These are phyloP conservation scores for Ictalurus punctatus DNA, from an alignment of 2,113 vertebrate genomes.

Conservation along the genomic window DNA sequence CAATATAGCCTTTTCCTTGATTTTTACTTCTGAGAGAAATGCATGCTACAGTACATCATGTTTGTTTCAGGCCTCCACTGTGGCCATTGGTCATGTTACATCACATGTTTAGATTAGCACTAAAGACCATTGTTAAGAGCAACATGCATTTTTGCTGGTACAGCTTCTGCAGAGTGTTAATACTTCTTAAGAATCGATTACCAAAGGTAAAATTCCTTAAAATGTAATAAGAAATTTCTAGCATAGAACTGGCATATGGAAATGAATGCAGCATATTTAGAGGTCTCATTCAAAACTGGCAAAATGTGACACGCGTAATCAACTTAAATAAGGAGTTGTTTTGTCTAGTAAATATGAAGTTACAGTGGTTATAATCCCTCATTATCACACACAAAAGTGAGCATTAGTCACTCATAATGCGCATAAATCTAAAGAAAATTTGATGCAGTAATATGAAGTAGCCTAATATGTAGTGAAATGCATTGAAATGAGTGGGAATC, in stretches of 20 bases:
- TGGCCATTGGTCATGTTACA: conserved; percentile 40
- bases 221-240: neutral
- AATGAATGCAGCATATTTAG: conserved; percentile 28
- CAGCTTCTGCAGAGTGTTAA: conserved; percentile 33
- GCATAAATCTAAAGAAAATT: neutral
- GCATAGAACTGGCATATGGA: conserved; percentile 14
- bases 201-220: neutral
- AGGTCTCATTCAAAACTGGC: conserved; percentile 27
- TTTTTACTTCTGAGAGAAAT: conserved; percentile 37
- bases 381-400: conserved; percentile 12
- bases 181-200: neutral
- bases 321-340: conserved; percentile 34
- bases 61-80: conserved; percentile 49
- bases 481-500: neutral
- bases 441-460: neutral
- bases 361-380: conserved; percentile 17
- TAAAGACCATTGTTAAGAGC: conserved; percentile 29
- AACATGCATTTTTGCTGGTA: neutral
- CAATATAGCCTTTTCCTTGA: conserved; percentile 39
- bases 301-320: conserved; percentile 21
- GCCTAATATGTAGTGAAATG: neutral
- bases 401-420: neutral
- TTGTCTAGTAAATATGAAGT: conserved; percentile 31
- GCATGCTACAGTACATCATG: conserved; percentile 49
- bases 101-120: conserved; percentile 47